Percentiles rank a stretch among this genome's conserved stretches.
These are phyloP conservation scores for Sciaenops ocellatus DNA, from an alignment of 2,797 vertebrate genomes.

Conservation along the genomic window DNA sequence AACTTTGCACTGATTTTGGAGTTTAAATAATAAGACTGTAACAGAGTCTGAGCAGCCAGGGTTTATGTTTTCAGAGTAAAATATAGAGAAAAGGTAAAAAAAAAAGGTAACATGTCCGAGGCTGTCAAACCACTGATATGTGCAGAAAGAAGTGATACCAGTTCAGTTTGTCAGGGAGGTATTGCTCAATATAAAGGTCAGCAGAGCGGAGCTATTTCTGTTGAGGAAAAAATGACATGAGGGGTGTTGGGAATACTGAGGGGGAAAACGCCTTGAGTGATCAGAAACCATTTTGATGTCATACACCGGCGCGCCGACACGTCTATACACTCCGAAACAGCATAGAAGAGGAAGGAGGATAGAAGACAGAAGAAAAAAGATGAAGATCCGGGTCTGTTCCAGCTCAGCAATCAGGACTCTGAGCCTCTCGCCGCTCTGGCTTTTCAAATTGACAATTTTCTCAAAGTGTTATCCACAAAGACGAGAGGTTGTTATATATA, in stretches of 20 bases:
- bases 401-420: conserved; percentile 56
- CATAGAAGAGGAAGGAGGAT: background rate
- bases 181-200: conserved; percentile 55
- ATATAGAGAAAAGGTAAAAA: no score
- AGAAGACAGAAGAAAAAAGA: background rate
- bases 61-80: no score
- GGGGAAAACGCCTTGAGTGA: conserved; percentile 26
- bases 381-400: conserved; percentile 38
- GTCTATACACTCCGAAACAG: background rate
- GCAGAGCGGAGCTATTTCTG: conserved; percentile 42
- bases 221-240: conserved; percentile 37
- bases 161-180: conserved; percentile 35
- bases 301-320: conserved; percentile 8
- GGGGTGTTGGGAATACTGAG: conserved; percentile 53
- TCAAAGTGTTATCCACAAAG: conserved; percentile 58
- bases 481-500: conserved; percentile 35
- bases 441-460: conserved; percentile 68
- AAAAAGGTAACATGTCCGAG: background rate
- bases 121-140: conserved; percentile 33
- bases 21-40: no score
- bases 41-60: no score
- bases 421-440: conserved; percentile 13
- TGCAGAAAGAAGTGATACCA: conserved; percentile 27
- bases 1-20: background rate
- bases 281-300: conserved; percentile 38